Percentiles rank a stretch among this genome's conserved stretches.
phyloP scores from a whole-genome alignment of 2,888 invertebrate species.

The Cheilosia urbana region DNA sequence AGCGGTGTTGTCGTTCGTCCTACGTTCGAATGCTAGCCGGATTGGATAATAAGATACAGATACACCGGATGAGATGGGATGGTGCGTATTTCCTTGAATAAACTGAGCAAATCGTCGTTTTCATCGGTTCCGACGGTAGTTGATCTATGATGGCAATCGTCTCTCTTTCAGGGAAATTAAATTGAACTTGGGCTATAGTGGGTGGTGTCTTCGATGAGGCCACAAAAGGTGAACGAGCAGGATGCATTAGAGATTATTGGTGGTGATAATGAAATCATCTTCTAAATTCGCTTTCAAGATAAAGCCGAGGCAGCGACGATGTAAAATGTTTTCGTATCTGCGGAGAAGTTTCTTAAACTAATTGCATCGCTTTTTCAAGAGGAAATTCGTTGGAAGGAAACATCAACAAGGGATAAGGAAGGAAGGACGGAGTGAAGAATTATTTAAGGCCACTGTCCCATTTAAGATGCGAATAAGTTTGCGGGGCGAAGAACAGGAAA shows the following conservation, averaged over 20 bases:
- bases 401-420: conserved; percentile 30
- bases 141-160: conserved; percentile 64
- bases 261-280: conserved; percentile 54
- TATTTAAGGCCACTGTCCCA: not conserved
- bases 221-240: conserved; percentile 28
- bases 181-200: conserved; percentile 57
- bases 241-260: conserved; percentile 33
- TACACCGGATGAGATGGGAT: conserved; percentile 21
- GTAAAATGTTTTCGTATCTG: not conserved
- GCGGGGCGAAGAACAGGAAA: too few relatives aligned
- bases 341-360: not conserved
- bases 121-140: conserved; percentile 36
- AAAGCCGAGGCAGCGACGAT: not conserved
- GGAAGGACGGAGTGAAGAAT: not conserved
- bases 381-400: conserved; percentile 27
- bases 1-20: conserved; percentile 34
- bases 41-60: conserved; percentile 40
- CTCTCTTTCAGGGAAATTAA: conserved; percentile 66
- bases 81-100: conserved; percentile 60
- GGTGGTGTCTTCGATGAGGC: conserved; percentile 5
- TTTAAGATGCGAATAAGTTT: too few relatives aligned
- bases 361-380: conserved; percentile 26
- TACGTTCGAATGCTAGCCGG: conserved; percentile 10
- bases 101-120: conserved; percentile 62
- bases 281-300: conserved; percentile 8